phyloP scores from a whole-genome alignment of 2,113 vertebrate genomes.

The Eolophus roseicapilla region DNA sequence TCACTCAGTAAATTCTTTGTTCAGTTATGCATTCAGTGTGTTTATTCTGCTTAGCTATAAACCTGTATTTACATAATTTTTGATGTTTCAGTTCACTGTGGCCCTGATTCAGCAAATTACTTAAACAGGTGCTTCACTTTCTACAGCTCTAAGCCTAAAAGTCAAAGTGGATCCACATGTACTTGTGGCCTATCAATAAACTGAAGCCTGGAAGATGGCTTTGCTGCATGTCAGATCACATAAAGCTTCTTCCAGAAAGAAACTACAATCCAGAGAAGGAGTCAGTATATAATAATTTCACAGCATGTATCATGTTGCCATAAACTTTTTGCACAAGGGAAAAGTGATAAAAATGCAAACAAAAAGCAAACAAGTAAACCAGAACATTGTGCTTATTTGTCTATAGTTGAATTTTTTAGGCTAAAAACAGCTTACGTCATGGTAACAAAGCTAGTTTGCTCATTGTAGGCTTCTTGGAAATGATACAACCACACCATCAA shows the following conservation, averaged over 20 bases:
- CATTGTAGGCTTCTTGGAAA: constrained; percentile 19
- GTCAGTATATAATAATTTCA: background rate
- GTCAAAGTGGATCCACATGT: background rate
- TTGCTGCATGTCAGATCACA: background rate
- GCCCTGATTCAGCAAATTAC: background rate
- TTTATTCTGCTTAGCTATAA: background rate
- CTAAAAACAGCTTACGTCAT: constrained; percentile 32
- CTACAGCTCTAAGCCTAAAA: background rate
- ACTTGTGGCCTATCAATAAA: background rate
- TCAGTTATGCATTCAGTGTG: background rate
- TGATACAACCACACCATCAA: constrained; percentile 4
- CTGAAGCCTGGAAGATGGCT: background rate
- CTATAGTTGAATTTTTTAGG: background rate
- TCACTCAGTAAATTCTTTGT: constrained; percentile 2
- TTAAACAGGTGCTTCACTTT: background rate
- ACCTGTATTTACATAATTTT: background rate
- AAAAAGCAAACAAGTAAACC: background rate
- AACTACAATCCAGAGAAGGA: background rate
- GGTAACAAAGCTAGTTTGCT: constrained; percentile 38
- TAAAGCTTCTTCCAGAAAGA: background rate
- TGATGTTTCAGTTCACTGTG: background rate
- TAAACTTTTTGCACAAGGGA: background rate
- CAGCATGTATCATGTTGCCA: background rate
- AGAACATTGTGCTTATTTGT: background rate
- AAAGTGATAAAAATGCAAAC: background rate